These are phyloP conservation scores for Dipus sagitta DNA, from an alignment of 2,797 vertebrate species.

Conservation along the genomic window DNA sequence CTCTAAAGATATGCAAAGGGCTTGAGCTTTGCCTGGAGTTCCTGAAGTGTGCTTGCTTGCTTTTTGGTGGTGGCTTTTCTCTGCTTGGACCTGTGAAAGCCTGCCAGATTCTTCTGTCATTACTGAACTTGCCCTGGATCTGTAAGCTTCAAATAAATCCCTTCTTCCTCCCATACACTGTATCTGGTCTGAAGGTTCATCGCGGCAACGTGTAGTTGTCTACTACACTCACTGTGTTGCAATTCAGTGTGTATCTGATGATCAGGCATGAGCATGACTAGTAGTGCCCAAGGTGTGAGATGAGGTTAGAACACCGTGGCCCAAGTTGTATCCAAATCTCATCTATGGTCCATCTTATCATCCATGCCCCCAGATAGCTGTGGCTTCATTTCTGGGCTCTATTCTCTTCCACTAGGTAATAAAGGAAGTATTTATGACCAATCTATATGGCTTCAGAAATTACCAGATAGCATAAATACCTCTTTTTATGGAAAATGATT, in stretches of 20 bases:
- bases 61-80: no score
- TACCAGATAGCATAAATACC: background rate
- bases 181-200: no score
- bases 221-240: background rate
- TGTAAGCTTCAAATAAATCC: no score
- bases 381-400: background rate
- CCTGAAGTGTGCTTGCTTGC: no score
- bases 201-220: no score
- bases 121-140: no score
- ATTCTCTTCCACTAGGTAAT: background rate
- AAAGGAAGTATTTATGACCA: background rate
- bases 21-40: no score
- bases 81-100: no score
- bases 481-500: constrained; percentile 1
- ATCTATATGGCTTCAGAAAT: background rate
- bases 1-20: no score
- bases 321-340: background rate
- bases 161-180: no score
- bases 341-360: background rate
- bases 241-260: background rate
- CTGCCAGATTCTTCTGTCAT: no score
- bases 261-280: background rate
- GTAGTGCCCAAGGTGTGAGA: background rate
- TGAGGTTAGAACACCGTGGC: background rate
- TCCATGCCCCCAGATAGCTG: background rate